Evolutionary conservation across 35 echinoderm and acorn worm genomes (phyloP), one percentile per base, ranked within the genome.

Genomic region (Apostichopus japonicus): DNA sequence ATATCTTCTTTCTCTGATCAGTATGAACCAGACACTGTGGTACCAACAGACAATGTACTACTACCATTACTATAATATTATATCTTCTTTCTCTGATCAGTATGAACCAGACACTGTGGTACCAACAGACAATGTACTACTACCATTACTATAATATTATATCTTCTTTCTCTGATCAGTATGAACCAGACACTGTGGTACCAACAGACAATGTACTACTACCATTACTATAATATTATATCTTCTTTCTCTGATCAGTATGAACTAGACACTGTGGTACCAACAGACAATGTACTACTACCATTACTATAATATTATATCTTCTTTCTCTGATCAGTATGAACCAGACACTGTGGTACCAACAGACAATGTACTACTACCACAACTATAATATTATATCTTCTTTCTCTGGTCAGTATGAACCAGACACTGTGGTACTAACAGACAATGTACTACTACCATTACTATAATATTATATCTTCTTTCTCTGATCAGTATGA

Each of bases 51-150:
- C 15, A 79, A 86, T 65, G 24, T 51, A 11, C n/a, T n/a, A n/a
- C n/a, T n/a, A n/a, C n/a, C n/a, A n/a, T n/a, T n/a, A n/a, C n/a
- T n/a, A 44, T 44, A 44, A 44, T 44, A 44, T 44, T 44, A n/a
- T n/a, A 44, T 44, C 33, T 5, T 67, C 63, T 67, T 19, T 67
- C 63, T 19, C 63, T 4, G 14, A 67, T 23, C 54, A 87, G 86
- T 87, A 87, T 57, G 24, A 57, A n/a, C 92, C 92, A 15, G 92
- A 86, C 9, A 86, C 92, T 19, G 83, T 71, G 16, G 24, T 86
- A 5, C 67, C 71, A 62, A 55, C 92, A 58, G 25, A 58, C 15
- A 79, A 86, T 65, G 24, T 51, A 11, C n/a, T n/a, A n/a, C n/a
- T n/a, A n/a, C n/a, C n/a, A n/a, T n/a, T n/a, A n/a, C n/a, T n/a